Evolutionary conservation across 2,888 invertebrate genomes (phyloP), one percentile per base, ranked within the genome.

Genomic region (Muscina levida): DNA sequence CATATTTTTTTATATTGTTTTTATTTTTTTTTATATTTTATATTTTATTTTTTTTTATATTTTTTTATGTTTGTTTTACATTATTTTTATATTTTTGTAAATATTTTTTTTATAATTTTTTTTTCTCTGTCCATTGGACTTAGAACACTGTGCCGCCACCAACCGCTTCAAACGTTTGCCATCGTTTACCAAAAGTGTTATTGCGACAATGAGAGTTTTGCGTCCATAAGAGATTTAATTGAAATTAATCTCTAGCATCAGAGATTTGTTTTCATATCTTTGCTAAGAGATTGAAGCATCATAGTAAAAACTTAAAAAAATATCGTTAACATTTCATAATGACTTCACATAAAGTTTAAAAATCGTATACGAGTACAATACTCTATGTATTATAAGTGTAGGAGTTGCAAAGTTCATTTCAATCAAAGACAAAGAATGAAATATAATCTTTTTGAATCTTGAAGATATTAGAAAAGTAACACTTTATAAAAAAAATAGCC

Each of bases 181-280:
- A 31, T 31, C 31, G 8, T 13, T 83, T 79, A 82, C 77, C 71
- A 77, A 78, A 77, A 79, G n/a, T n/a, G n/a, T n/a, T n/a, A n/a
- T n/a, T n/a, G n/a, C n/a, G n/a, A n/a, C n/a, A n/a, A n/a, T n/a
- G n/a, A n/a, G n/a, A n/a, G n/a, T n/a, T n/a, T n/a, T n/a, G n/a
- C n/a, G 72, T 80, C 75, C 82, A 80, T n/a, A 81, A 77, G 73
- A 74, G 59, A 67, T 81, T 77, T 71, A 81, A 81, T 77, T 67
- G 77, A 81, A 77, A 81, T 81, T 77, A 77, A 81, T 81, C 74
- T 76, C 65, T 65, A 76, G 65, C 57, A 42, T 68, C 57, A 24
- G 53, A 76, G 79, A 80, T 80, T 76, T 76, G 68, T 76, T 80
- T 80, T 76, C 79, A 79, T 75, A 51, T 71, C 44, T 8, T 10